These are phyloP conservation scores for Epizoanthus scotinus DNA, from an alignment of 92 coral and sea anemone genomes.

Conservation along the genomic window DNA sequence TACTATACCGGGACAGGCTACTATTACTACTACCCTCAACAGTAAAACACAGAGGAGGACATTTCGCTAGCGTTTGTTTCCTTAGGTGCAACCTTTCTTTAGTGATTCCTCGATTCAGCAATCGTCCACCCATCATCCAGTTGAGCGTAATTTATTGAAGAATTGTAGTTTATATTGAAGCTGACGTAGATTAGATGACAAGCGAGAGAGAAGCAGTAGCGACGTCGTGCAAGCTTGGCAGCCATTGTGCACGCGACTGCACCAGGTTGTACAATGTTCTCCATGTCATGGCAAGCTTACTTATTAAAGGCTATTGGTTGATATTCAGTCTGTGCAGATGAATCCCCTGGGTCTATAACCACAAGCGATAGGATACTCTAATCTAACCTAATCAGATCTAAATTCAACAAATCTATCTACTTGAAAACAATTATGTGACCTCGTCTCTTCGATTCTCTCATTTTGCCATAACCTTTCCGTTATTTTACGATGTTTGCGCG, in stretches of 20 bases:
- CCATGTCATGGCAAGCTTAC: conserved; percentile 26
- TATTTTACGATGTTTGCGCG: too few relatives aligned
- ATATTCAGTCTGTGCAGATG: conserved; percentile 1
- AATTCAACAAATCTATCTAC: too few relatives aligned
- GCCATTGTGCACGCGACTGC: background rate
- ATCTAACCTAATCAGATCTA: too few relatives aligned
- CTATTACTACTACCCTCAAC: conserved; percentile 93
- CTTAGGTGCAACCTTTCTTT: conserved; percentile 20
- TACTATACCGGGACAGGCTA: conserved; percentile 87
- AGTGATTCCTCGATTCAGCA: conserved; percentile 22
- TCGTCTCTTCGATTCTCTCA: too few relatives aligned
- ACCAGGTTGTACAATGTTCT: conserved; percentile 19
- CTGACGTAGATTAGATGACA: conserved; percentile 9
- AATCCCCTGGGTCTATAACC: background rate
- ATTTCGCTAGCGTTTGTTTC: conserved; percentile 14
- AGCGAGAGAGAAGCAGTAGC: background rate
- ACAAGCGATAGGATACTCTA: too few relatives aligned
- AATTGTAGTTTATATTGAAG: conserved; percentile 25
- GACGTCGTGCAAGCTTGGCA: background rate
- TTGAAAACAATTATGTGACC: too few relatives aligned
- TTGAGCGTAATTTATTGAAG: conserved; percentile 41
- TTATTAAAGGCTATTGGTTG: conserved; percentile 35
- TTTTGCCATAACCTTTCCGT: too few relatives aligned
- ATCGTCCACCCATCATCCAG: conserved; percentile 41
- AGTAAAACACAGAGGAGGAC: conserved; percentile 39